Conservation (phyloP, 2,797 vertebrate species). For the Pseudomugil tenellus region DNA sequence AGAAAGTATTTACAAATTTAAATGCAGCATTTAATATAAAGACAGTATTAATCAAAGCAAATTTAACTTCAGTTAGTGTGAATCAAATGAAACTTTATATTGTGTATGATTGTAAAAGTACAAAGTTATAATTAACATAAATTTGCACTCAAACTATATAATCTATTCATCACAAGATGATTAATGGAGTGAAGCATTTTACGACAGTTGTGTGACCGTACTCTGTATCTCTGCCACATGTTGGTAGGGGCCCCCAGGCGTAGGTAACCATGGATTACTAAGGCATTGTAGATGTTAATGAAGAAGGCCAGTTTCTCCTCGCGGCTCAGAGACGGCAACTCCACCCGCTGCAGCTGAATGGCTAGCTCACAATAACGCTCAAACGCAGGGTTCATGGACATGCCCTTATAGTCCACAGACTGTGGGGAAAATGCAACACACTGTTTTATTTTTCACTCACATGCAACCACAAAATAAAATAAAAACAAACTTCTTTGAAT, state of each 20-base stretch:
- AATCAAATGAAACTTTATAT: not conserved
- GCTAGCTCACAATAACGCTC: slow-evolving; percentile 81
- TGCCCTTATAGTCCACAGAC: slow-evolving; percentile 84
- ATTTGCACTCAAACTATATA: not conserved
- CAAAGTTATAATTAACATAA: not conserved
- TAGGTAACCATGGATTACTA: slow-evolving; percentile 85
- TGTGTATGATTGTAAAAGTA: not conserved
- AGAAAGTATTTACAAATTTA: not conserved
- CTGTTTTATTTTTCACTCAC: not conserved
- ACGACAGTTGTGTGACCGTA: slow-evolving; percentile 49
- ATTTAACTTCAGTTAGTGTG: not conserved
- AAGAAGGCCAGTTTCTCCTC: slow-evolving; percentile 88
- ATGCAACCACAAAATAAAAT: not conserved
- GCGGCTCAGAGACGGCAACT: slow-evolving; percentile 79
- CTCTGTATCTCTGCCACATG: slow-evolving; percentile 86
- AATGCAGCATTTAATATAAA: not conserved
- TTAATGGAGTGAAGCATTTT: not conserved
- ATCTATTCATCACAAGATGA: not conserved
- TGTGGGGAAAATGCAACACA: slow-evolving; percentile 39
- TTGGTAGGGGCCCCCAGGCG: slow-evolving; percentile 82
- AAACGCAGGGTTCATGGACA: slow-evolving; percentile 76
- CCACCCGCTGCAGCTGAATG: slow-evolving; percentile 83
- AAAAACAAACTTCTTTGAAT: not conserved
- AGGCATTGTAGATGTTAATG: slow-evolving; percentile 86
- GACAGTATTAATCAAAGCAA: not conserved